Percentiles rank a stretch among this genome's conserved stretches.
phyloP scores from a whole-genome alignment of 2,113 vertebrate species.

The Copsychus sechellarum region DNA sequence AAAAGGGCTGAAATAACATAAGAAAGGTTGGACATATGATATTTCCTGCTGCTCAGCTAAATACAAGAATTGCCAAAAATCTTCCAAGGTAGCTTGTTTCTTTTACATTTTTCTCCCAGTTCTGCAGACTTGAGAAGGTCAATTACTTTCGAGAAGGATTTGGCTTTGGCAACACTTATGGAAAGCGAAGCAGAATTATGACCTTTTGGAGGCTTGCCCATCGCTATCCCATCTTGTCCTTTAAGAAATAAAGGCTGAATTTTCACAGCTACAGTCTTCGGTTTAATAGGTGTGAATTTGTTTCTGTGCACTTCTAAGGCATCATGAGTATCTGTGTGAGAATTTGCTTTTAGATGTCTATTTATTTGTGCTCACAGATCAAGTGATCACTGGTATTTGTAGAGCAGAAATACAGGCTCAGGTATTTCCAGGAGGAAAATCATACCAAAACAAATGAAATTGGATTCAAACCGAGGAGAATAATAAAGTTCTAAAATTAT shows the following conservation, averaged over 20 bases:
- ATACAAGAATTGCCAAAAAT: conserved; percentile 57
- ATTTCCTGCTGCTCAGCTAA: conserved; percentile 66
- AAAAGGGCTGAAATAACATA: conserved; percentile 63
- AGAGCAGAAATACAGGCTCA: conserved; percentile 8
- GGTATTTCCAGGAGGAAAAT: conserved; percentile 62
- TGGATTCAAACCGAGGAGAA: conserved; percentile 53
- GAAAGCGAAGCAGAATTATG: conserved; percentile 53
- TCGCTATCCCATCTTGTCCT: conserved; percentile 49
- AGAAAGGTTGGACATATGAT: conserved; percentile 47
- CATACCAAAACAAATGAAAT: conserved; percentile 34
- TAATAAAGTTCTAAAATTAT: conserved; percentile 40
- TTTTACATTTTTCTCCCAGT: conserved; percentile 57
- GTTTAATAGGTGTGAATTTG: conserved; percentile 59
- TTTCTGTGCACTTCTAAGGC: conserved; percentile 7
- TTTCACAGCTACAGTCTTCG: conserved; percentile 11
- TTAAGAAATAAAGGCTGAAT: conserved; percentile 19
- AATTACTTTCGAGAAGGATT: conserved; percentile 60
- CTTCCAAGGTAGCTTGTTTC: conserved; percentile 67
- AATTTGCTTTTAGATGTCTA: conserved; percentile 1
- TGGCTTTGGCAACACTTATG: conserved; percentile 55
- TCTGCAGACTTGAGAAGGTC: conserved; percentile 57
- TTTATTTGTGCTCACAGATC: conserved; percentile 51
- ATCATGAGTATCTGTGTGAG: background rate
- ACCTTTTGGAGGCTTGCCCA: conserved; percentile 57
- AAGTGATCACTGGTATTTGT: conserved; percentile 13